Base-by-base conservation (phyloP, 2,888 invertebrate genomes). In the Cheilosia vulpina region DNA sequence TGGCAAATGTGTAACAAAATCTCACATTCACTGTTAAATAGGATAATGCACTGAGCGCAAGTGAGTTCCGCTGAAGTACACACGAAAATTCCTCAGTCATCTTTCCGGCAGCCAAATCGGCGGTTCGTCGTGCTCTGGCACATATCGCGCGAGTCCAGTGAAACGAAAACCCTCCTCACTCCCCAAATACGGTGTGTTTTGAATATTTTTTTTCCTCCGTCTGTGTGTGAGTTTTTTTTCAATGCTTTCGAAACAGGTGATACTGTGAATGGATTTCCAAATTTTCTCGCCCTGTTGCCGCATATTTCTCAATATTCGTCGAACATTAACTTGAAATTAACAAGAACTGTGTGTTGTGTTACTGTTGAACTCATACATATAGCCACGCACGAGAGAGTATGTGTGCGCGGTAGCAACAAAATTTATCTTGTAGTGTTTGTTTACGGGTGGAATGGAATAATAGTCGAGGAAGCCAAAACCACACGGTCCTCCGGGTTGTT, bases 11-110 rank as follows among this genome's bases (percentile, higher is more conserved):
- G 55, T 66, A 71, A 66, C 60, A 60, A 68, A 60, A 60, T 75
- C 80, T 71, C 78, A 71, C 78, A 38, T 66, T 72, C 60, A 72
- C 57, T 66, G 58, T 66, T 11, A 27, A 71, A 65, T 55, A 77
- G 81, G 81, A 85, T 85, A 81, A 85, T 85, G 85, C 84, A 84
- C 53, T 84, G 80, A 79, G 83, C 83, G 75, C 84, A 76, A 85
- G 80, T 72, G 41, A 72, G 77, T 77, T 85, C 77, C 72, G 81
- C 17, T 55, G 72, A 77, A 81, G 85, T 77, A 76, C 81, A 77
- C 72, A 68, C 24, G 15, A 55, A 52, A 50, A 77, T 45, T 69
- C 60, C 76, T 85, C 85, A 85, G 85, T 85, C 77, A 85, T 81
- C 85, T 76, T 85, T 85, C 45, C 76, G 85, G 81, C 85, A 85